Base-by-base conservation (phyloP, 2,888 invertebrate species). In the Drosophila paranaensis region DNA sequence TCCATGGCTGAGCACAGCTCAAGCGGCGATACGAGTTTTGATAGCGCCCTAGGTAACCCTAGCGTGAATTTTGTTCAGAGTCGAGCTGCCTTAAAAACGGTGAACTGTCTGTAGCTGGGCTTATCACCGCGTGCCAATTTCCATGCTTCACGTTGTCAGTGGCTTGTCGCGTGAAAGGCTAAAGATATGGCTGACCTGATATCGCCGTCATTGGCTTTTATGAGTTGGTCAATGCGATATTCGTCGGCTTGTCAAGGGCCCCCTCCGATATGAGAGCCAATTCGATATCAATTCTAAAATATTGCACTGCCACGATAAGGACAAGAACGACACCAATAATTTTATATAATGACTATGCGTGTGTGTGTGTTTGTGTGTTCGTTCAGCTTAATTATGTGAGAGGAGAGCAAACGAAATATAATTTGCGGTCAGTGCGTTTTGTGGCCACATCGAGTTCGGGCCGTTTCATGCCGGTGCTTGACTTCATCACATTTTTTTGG, bases 321-420 rank as follows among this genome's bases (percentile, higher is more conserved):
- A 54, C 48, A 14, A 65, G 60, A 77, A 70, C 60, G 63, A 51
- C 64, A 56, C 20, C 69, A 73, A 77, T 63, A 56, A 77, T 78
- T 81, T 81, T 74, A 81, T 82, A 79, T 74, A 81, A 81, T 56
- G 71, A 77, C 71, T 69, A 6, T n/a, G 30, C 27, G 14, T 13
- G 35, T 13, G 35, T 20, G 50, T 35, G 50, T 35, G 50, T 16
- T 16, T 16, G 33, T 16, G 50, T 50, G 51, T 20, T 35, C 35
- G 13, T 11, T 20, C 3, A 20, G 64, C 61, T 58, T 54, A 58
- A 65, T 58, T 58, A 51, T 58, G 61, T 69, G 39, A 35, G 66
- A 54, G 62, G 42, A 48, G 56, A 77, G 40, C 64, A 60, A 11
- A 33, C 27, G 13, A 65, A 56, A 77, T 43, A 76, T 51, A 25